These are phyloP conservation scores for Lordiphosa clarofinis DNA, from an alignment of 1,140 invertebrate species.

Conservation along the genomic window DNA sequence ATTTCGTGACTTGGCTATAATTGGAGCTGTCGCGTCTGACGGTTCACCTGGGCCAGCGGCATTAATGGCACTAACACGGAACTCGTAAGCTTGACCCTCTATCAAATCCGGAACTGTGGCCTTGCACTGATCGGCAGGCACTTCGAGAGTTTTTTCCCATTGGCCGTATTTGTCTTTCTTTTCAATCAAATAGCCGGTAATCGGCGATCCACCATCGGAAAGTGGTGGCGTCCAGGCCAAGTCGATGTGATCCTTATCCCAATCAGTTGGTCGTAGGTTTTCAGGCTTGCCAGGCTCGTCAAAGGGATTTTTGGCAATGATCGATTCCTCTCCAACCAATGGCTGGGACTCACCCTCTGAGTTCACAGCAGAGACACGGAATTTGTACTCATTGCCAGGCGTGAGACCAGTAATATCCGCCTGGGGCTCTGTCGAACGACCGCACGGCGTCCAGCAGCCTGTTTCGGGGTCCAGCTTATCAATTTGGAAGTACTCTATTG, in stretches of 20 bases:
- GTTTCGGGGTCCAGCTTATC: slow-evolving; percentile 96
- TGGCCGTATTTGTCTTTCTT: slow-evolving; percentile 96
- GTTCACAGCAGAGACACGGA: slow-evolving; percentile 97
- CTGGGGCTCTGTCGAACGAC: slow-evolving; percentile 89
- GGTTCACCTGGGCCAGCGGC: slow-evolving; percentile 96
- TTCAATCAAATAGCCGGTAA: slow-evolving; percentile 93
- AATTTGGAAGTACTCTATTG: slow-evolving; percentile 95
- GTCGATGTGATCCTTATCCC: slow-evolving; percentile 97
- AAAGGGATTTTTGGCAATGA: slow-evolving; percentile 97
- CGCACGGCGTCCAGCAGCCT: slow-evolving; percentile 96
- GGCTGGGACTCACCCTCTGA: slow-evolving; percentile 97
- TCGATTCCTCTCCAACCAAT: slow-evolving; percentile 90
- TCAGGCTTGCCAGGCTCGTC: slow-evolving; percentile 96
- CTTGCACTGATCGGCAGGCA: slow-evolving; percentile 89
- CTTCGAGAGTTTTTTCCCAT: slow-evolving; percentile 88
- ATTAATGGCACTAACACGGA: slow-evolving; percentile 94
- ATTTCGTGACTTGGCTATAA: slow-evolving; percentile 95
- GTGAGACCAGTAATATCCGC: slow-evolving; percentile 92
- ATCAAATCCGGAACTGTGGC: slow-evolving; percentile 93
- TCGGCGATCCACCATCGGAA: slow-evolving; percentile 91
- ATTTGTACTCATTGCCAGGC: slow-evolving; percentile 95
- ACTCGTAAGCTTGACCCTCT: slow-evolving; percentile 94
- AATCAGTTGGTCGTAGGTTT: slow-evolving; percentile 94
- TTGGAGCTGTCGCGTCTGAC: slow-evolving; percentile 94
- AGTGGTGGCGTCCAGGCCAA: slow-evolving; percentile 91